Base-by-base conservation (phyloP, 2,888 invertebrate genomes). In the Disparrhopalites patrizii region DNA sequence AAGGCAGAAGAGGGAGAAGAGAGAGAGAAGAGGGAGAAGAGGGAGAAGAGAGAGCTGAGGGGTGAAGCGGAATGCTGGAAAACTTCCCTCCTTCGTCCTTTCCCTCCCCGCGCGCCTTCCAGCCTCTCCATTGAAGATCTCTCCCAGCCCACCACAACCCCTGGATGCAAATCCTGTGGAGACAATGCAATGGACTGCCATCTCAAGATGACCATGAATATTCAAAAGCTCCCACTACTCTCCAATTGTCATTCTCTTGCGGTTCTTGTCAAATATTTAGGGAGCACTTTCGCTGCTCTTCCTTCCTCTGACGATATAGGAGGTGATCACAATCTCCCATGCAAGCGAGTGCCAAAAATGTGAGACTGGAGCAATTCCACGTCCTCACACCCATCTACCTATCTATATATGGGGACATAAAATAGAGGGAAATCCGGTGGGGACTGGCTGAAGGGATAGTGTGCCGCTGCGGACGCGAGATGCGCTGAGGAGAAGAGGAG, bases 1-100 rank as follows among this genome's bases (percentile, higher is more conserved):
- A 20, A 10, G 31, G 15, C 15, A 25, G 18, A 25, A 25, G 38
- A 28, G 33, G 15, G 43, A 43, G 43, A 52, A 52, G 27, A 3
- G 51, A 51, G 51, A 23, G 13, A 23, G 51, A 51, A 52, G 23
- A 55, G 13, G 4, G 55, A n/a, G n/a, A n/a, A n/a, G 33, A 33
- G 25, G 18, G 56, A 36, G 10, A 38, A 36, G 38, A 36, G 57
- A 30, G 27, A 57, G 40, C 5, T 7, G 40, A 18, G 18, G 40
- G 36, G 8, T 10, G 36, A 10, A 33, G 36, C 36, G 8, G 15
- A 33, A 15, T 33, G 15, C 36, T 33, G 36, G 8, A 33, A 15
- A 33, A 7, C n/a, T n/a, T n/a, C n/a, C n/a, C n/a, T n/a, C n/a
- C n/a, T n/a, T n/a, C n/a, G n/a, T n/a, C n/a, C n/a, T n/a, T n/a